These are phyloP conservation scores for Drosophila trichaetosa DNA, from an alignment of 2,888 invertebrate genomes.

Conservation along the genomic window DNA sequence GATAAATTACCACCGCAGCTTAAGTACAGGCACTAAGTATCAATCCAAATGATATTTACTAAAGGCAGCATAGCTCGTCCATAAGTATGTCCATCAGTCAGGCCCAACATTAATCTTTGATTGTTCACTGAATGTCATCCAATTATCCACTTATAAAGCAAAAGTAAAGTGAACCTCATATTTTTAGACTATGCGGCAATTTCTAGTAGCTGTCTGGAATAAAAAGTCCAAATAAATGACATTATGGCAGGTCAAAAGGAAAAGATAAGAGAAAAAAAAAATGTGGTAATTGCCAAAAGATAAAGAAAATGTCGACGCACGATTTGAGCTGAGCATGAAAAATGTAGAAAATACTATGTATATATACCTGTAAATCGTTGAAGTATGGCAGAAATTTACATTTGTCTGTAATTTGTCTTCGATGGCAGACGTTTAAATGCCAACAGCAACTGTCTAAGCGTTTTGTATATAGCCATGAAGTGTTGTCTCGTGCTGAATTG, in stretches of 20 bases:
- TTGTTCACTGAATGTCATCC: conserved; percentile 9
- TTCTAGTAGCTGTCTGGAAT: neutral
- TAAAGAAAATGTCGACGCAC: conserved; percentile 37
- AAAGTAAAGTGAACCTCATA: neutral
- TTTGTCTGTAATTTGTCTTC: conserved; percentile 74
- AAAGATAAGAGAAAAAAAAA: conserved; percentile 16
- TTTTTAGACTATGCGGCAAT: neutral
- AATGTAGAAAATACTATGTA: conserved; percentile 44
- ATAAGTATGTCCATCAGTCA: conserved; percentile 7
- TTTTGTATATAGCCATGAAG: conserved; percentile 17
- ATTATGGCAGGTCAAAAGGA: conserved; percentile 16
- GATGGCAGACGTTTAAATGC: conserved; percentile 46
- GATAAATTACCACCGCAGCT: conserved; percentile 18
- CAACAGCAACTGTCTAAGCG: conserved; percentile 32
- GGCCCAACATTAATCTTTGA: conserved; percentile 15
- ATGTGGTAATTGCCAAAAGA: conserved; percentile 5
- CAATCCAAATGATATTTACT: neutral
- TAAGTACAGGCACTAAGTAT: neutral
- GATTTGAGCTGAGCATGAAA: conserved; percentile 51
- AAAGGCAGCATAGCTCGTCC: neutral
- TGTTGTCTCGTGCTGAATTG: conserved; percentile 55
- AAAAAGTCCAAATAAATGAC: conserved; percentile 37
- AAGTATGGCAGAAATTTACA: conserved; percentile 61
- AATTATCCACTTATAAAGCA: conserved; percentile 15
- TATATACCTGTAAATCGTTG: conserved; percentile 42